Conservation (phyloP, 2,888 invertebrate genomes). For the Acrobasis consociella region DNA sequence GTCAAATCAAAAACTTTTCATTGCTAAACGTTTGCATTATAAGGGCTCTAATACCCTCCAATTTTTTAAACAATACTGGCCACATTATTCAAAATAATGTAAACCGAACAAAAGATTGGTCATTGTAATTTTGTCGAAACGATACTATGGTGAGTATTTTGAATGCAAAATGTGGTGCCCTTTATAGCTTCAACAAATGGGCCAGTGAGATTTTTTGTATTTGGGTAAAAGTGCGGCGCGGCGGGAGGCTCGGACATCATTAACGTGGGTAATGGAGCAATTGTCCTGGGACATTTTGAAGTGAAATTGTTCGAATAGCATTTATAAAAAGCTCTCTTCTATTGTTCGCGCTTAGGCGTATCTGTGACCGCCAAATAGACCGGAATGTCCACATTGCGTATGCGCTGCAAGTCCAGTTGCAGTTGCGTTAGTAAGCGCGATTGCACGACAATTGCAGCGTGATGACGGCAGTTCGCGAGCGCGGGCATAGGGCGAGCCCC, state of each 20-base stretch:
- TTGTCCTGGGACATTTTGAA: slow-evolving; percentile 33
- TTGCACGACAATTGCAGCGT: slow-evolving; percentile 67
- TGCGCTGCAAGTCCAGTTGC: slow-evolving; percentile 61
- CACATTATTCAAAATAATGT: not conserved
- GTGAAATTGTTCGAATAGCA: slow-evolving; percentile 34
- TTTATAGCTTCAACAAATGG: slow-evolving; percentile 37
- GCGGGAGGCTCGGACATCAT: slow-evolving; percentile 60
- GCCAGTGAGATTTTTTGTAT: slow-evolving; percentile 43
- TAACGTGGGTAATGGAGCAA: slow-evolving; percentile 38
- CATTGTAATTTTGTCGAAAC: slow-evolving; percentile 20
- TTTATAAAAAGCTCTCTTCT: slow-evolving; percentile 35
- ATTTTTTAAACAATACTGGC: not conserved
- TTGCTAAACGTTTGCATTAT: no score
- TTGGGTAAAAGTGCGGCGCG: slow-evolving; percentile 54
- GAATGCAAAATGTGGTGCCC: slow-evolving; percentile 25
- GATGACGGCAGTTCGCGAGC: slow-evolving; percentile 65
- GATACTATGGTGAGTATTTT: slow-evolving; percentile 6
- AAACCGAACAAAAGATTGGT: slow-evolving; percentile 8
- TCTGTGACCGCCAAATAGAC: slow-evolving; percentile 33
- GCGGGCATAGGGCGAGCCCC: slow-evolving; percentile 78
- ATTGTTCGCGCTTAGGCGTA: slow-evolving; percentile 39
- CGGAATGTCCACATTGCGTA: slow-evolving; percentile 55
- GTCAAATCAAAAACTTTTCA: no score
- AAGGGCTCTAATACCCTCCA: no score
- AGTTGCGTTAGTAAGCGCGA: slow-evolving; percentile 68